Percentiles rank a stretch among this genome's conserved stretches.
Conservation (phyloP, 2,888 invertebrate species). For the Drosophila prolongata region DNA sequence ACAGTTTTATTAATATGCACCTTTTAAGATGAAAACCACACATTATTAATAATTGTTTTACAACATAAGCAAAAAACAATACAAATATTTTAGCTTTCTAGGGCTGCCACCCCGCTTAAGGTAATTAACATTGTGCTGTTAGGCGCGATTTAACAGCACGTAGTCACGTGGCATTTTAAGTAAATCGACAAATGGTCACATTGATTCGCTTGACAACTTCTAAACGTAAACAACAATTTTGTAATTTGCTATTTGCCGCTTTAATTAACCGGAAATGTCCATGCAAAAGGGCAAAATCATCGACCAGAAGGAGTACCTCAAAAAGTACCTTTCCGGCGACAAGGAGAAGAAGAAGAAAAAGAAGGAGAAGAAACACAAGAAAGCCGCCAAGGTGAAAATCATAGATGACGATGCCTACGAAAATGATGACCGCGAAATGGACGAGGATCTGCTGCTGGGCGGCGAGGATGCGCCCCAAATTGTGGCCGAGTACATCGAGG, state of each 20-base stretch:
- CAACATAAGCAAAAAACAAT: neutral
- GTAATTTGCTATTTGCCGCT: neutral
- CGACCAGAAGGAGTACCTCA: conserved; percentile 91
- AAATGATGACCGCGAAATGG: conserved; percentile 85
- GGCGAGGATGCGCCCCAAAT: conserved; percentile 96
- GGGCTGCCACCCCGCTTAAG: neutral
- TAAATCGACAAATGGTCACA: neutral
- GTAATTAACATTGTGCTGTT: neutral
- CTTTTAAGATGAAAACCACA: too few relatives aligned
- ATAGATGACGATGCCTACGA: conserved; percentile 91
- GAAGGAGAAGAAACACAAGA: conserved; percentile 71
- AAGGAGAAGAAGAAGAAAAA: conserved; percentile 88
- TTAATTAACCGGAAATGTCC: conserved; percentile 60
- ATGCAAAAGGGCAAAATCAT: conserved; percentile 83
- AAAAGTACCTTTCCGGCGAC: conserved; percentile 90
- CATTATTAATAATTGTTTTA: neutral
- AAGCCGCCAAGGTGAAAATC: conserved; percentile 87
- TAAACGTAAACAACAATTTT: conserved; percentile 25
- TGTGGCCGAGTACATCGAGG: conserved; percentile 92
- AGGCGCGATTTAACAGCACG: neutral
- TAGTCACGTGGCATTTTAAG: neutral
- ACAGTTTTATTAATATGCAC: too few relatives aligned
- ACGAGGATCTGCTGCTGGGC: conserved; percentile 88
- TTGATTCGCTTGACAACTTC: neutral
- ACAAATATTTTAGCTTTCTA: neutral